Evolutionary conservation across 2,888 invertebrate genomes (phyloP).

Genomic region (Rapana venosa): DNA sequence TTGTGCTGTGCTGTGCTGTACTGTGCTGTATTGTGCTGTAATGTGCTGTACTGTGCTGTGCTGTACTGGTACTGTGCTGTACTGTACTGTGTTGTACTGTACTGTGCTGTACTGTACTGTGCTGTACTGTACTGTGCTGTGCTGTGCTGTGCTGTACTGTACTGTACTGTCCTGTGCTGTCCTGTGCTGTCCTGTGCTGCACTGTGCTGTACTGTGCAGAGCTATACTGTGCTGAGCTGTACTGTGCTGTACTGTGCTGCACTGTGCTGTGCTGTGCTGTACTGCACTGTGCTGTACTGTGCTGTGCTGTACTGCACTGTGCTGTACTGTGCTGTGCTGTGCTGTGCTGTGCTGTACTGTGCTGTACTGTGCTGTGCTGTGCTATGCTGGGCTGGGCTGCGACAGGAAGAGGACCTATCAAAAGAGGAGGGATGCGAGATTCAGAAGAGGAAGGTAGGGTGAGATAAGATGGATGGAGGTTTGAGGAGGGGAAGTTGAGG

Average conservation of each 20-base stretch:
- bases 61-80: too few relatives aligned
- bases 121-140: background rate
- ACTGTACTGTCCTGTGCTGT: background rate
- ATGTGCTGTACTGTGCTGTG: too few relatives aligned
- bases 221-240: background rate
- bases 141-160: slow-evolving; percentile 20
- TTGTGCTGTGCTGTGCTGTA: too few relatives aligned
- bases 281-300: slow-evolving; percentile 22
- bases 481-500: too few relatives aligned
- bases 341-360: slow-evolving; percentile 31
- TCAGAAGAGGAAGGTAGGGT: too few relatives aligned
- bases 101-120: too few relatives aligned
- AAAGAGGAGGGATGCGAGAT: too few relatives aligned
- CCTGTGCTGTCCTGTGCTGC: slow-evolving; percentile 12
- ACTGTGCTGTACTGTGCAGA: background rate
- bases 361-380: slow-evolving; percentile 21
- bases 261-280: slow-evolving; percentile 17
- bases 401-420: too few relatives aligned
- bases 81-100: too few relatives aligned
- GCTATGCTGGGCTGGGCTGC: background rate
- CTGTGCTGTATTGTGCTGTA: too few relatives aligned
- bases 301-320: slow-evolving; percentile 25
- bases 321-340: slow-evolving; percentile 30
- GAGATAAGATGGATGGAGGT: too few relatives aligned
- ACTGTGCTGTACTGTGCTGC: background rate